phyloP scores from a whole-genome alignment of 2,888 invertebrate species.

The Piscicola geometra region DNA sequence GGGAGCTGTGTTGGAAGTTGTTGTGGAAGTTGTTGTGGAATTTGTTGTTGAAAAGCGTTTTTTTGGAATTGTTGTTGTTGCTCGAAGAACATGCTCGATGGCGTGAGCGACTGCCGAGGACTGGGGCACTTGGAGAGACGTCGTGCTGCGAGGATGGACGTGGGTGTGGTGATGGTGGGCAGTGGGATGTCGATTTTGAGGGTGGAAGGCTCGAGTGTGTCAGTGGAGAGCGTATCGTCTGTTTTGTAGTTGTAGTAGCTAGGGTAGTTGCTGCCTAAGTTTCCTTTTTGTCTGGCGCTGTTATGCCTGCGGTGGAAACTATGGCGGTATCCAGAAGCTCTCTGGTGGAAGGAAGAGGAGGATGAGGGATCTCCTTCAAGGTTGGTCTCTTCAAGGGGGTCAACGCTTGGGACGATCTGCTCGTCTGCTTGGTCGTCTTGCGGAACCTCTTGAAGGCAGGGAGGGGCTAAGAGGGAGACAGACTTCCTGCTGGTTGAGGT shows the following conservation, averaged over 20 bases:
- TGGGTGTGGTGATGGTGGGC: slow-evolving; percentile 13
- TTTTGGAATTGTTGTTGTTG: slow-evolving; percentile 9
- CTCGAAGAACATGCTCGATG: slow-evolving; percentile 20
- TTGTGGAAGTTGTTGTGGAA: not conserved
- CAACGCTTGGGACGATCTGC: not conserved
- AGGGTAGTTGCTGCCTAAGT: slow-evolving; percentile 26
- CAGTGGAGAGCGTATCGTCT: slow-evolving; percentile 26
- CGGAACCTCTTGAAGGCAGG: not conserved
- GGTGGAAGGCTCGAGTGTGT: slow-evolving; percentile 12
- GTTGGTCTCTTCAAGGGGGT: not conserved
- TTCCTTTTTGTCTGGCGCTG: slow-evolving; percentile 30
- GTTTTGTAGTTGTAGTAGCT: slow-evolving; percentile 32
- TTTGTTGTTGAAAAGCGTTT: not conserved
- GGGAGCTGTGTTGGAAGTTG: not conserved
- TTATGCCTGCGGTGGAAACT: slow-evolving; percentile 32
- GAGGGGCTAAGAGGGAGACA: too few species aligned
- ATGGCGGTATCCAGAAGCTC: slow-evolving; percentile 30
- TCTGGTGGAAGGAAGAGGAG: slow-evolving; percentile 28
- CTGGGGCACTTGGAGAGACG: slow-evolving; percentile 26
- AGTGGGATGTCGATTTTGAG: slow-evolving; percentile 7
- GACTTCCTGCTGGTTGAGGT: too few species aligned
- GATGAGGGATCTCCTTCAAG: slow-evolving; percentile 3
- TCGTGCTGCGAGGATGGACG: not conserved
- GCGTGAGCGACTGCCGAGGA: slow-evolving; percentile 15
- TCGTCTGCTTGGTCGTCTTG: not conserved